Percentiles rank a stretch among this genome's conserved stretches.
These are phyloP conservation scores for Sturnus vulgaris DNA, from an alignment of 2,113 vertebrate genomes.

Conservation along the genomic window DNA sequence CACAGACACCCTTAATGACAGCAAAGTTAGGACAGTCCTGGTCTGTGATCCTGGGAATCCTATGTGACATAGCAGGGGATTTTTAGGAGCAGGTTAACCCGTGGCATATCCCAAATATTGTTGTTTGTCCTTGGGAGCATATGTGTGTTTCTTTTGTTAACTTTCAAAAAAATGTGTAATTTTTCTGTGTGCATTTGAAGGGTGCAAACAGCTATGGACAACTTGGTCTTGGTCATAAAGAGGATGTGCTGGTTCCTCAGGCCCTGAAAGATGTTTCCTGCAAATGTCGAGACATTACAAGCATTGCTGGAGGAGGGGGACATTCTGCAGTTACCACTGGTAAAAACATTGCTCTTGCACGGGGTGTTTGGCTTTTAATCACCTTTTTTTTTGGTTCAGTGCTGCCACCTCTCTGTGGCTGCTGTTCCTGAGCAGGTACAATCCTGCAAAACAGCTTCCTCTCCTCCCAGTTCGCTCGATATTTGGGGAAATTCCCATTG, in stretches of 20 bases:
- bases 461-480: neutral
- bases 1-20: neutral
- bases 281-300: slow-evolving; percentile 33
- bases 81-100: neutral
- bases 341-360: slow-evolving; percentile 41
- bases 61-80: neutral
- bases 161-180: neutral
- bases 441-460: neutral
- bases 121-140: neutral
- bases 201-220: slow-evolving; percentile 94
- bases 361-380: neutral
- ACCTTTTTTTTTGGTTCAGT: neutral
- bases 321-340: slow-evolving; percentile 84
- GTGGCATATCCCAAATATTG: neutral
- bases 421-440: neutral
- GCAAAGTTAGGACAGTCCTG: neutral
- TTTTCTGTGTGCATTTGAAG: slow-evolving; percentile 62
- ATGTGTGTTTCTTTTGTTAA: neutral
- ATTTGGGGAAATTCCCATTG: neutral
- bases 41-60: neutral
- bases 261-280: slow-evolving; percentile 60
- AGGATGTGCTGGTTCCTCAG: slow-evolving; percentile 79
- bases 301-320: slow-evolving; percentile 85
- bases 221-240: slow-evolving; percentile 84
- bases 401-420: neutral